phyloP scores from a whole-genome alignment of 1,140 invertebrate genomes.

The Cepaea nemoralis region DNA sequence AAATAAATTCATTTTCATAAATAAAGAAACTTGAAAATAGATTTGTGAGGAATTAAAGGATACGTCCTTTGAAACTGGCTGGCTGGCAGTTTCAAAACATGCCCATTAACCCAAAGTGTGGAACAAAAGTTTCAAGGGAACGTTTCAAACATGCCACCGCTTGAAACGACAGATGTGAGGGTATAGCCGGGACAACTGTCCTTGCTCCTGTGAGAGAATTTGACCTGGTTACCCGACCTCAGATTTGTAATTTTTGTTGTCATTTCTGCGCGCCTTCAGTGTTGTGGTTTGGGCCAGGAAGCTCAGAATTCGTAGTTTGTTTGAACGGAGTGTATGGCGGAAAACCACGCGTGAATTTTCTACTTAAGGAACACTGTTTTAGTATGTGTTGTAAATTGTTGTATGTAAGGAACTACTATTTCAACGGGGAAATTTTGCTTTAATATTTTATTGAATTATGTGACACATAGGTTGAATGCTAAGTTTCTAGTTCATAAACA shows the following conservation, averaged over 20 bases:
- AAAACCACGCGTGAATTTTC: too few species aligned
- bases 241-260: not conserved
- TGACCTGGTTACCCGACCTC: conserved; percentile 11
- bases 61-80: too few species aligned
- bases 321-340: not conserved
- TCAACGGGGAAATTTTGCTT: not conserved
- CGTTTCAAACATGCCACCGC: not conserved
- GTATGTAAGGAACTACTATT: too few species aligned
- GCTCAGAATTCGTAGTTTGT: not conserved
- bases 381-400: too few species aligned
- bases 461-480: too few species aligned
- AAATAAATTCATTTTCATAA: not conserved
- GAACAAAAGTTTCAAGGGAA: too few species aligned
- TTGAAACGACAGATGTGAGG: not conserved
- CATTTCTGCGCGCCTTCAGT: not conserved
- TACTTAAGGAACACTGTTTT: too few species aligned
- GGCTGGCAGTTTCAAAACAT: too few species aligned
- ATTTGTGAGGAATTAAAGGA: not conserved
- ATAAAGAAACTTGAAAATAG: not conserved
- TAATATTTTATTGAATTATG: not conserved
- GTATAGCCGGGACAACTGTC: not conserved
- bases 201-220: not conserved
- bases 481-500: too few species aligned
- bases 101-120: too few species aligned
- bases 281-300: not conserved